These are phyloP conservation scores for Streptopelia turtur DNA, from an alignment of 2,797 vertebrate species.

Conservation along the genomic window DNA sequence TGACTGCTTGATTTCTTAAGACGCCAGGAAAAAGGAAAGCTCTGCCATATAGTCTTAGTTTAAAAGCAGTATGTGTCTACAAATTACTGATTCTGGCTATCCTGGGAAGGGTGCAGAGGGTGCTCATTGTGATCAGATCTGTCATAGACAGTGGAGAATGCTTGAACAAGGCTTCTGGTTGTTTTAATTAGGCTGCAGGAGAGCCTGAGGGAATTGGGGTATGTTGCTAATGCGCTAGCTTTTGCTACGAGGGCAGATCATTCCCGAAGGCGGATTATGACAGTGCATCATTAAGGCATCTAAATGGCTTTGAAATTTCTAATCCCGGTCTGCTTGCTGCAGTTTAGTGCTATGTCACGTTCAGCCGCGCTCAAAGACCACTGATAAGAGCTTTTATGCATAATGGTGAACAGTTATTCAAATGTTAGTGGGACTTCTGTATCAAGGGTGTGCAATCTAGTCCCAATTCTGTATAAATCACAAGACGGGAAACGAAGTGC, in stretches of 20 bases:
- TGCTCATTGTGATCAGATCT: neutral
- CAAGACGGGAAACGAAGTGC: neutral
- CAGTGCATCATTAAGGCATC: neutral
- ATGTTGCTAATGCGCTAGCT: neutral
- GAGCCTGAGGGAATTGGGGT: neutral
- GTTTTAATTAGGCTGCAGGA: neutral
- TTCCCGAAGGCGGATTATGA: neutral
- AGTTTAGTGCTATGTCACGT: constrained; percentile 8
- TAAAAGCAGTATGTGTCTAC: neutral
- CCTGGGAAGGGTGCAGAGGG: neutral
- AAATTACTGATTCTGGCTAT: neutral
- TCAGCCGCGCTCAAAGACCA: neutral
- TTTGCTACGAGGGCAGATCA: neutral
- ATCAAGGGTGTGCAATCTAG: neutral
- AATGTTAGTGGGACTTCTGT: neutral
- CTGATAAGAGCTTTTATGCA: constrained; percentile 8
- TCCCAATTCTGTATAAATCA: constrained; percentile 24
- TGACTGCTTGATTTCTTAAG: neutral
- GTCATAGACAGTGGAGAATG: neutral
- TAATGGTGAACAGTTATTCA: neutral
- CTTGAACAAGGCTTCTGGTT: neutral
- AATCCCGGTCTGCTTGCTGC: constrained; percentile 33
- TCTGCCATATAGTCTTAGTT: neutral
- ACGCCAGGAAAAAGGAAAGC: neutral
- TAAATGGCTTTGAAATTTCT: constrained; percentile 53